Conservation (phyloP, 2,888 invertebrate genomes). For the Agapetus fuscipes region DNA sequence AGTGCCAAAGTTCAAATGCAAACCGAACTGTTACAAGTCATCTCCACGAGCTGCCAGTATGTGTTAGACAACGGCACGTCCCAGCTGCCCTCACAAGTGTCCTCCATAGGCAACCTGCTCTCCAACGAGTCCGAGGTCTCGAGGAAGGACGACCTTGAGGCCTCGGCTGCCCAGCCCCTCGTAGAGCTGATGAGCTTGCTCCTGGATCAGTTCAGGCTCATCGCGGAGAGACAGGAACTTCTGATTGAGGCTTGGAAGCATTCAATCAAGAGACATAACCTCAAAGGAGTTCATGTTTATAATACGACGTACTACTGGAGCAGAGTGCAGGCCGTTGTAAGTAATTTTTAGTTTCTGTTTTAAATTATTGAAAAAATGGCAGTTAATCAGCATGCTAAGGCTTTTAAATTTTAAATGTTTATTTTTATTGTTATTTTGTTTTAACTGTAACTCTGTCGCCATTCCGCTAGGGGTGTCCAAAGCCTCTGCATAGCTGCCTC, state of each 20-base stretch:
- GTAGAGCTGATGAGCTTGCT: constrained; percentile 61
- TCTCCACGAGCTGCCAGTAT: constrained; percentile 70
- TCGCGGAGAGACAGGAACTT: constrained; percentile 65
- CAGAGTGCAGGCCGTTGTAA: constrained; percentile 79
- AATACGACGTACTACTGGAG: constrained; percentile 78
- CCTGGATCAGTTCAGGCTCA: constrained; percentile 73
- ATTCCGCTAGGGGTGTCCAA: no score
- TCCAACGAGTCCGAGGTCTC: constrained; percentile 9
- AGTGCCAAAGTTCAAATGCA: constrained; percentile 76
- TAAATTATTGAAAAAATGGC: neutral
- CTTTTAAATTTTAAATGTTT: no score
- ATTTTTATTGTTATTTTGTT: no score
- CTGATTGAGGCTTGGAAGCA: constrained; percentile 56
- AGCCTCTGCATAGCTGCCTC: no score
- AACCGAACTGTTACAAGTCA: constrained; percentile 68
- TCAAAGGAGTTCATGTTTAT: constrained; percentile 47
- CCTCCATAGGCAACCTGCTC: constrained; percentile 5
- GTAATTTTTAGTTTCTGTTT: constrained; percentile 26
- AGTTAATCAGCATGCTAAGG: no score
- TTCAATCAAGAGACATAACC: constrained; percentile 48
- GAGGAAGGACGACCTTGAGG: constrained; percentile 15
- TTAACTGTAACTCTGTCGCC: no score
- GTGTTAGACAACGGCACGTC: constrained; percentile 51
- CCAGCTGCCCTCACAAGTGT: constrained; percentile 26
- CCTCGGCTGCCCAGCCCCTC: constrained; percentile 33